Conservation (phyloP, 2,888 invertebrate genomes). For the Dione vanillae region DNA sequence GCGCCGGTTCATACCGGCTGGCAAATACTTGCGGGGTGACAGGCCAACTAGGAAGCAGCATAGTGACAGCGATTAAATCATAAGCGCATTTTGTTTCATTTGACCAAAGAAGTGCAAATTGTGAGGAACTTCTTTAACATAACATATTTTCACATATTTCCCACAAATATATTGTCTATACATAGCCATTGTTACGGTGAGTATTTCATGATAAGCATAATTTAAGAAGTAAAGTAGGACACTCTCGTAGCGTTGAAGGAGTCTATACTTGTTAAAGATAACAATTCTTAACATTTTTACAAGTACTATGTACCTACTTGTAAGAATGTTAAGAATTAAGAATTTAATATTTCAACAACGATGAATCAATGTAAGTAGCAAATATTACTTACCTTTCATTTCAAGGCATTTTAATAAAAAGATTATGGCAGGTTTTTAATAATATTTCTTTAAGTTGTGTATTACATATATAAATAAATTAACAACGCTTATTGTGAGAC, state of each 20-base stretch:
- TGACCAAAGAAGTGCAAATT: neutral
- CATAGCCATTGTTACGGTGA: neutral
- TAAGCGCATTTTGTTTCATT: conserved; percentile 14
- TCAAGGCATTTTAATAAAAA: neutral
- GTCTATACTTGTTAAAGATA: conserved; percentile 6
- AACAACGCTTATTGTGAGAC: conserved; percentile 24
- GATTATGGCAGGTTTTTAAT: neutral
- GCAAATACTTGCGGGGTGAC: conserved; percentile 44
- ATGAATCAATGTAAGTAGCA: neutral
- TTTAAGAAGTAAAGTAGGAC: conserved; percentile 2
- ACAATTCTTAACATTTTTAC: conserved; percentile 5
- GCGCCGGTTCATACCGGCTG: conserved; percentile 47
- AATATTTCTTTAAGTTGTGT: neutral
- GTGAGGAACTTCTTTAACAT: neutral
- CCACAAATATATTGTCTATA: no score
- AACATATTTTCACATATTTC: no score
- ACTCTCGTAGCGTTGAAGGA: neutral
- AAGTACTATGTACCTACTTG: no score
- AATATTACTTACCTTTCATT: neutral
- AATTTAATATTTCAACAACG: neutral
- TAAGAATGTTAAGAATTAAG: no score
- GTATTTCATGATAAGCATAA: neutral
- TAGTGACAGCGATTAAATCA: conserved; percentile 40
- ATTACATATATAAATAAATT: neutral
- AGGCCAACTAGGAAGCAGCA: conserved; percentile 49